phyloP scores from a whole-genome alignment of 1,140 invertebrate species.

The Amphibalanus amphitrite region DNA sequence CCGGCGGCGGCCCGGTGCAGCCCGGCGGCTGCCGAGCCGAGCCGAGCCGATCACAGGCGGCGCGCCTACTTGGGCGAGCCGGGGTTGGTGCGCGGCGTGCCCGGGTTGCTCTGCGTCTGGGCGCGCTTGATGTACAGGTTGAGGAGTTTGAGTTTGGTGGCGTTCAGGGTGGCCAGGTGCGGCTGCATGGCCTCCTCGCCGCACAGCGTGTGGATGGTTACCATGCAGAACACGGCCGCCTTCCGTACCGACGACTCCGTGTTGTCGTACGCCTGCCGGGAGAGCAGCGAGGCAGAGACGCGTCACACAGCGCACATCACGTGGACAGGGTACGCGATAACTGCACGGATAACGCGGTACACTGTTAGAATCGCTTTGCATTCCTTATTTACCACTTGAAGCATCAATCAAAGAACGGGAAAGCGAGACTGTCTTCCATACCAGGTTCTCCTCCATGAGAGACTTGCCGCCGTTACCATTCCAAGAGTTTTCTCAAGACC shows the following conservation, averaged over 20 bases:
- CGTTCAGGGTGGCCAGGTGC: constrained; percentile 54
- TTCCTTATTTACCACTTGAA: too few species aligned
- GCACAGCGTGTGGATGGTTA: constrained; percentile 66
- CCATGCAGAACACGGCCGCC: constrained; percentile 87
- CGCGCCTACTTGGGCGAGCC: constrained; percentile 16
- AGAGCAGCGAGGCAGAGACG: too few species aligned
- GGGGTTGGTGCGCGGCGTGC: constrained; percentile 18
- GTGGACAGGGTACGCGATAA: too few species aligned
- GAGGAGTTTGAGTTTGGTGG: constrained; percentile 62
- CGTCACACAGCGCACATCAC: too few species aligned
- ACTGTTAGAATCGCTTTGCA: too few species aligned
- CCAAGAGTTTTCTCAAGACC: too few species aligned
- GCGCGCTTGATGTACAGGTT: constrained; percentile 52
- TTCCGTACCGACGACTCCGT: constrained; percentile 75
- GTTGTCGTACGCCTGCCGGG: constrained; percentile 75
- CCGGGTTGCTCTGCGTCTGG: constrained; percentile 21
- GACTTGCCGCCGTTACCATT: too few species aligned
- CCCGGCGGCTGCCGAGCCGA: too few species aligned
- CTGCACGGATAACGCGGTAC: too few species aligned
- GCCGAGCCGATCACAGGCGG: constrained; percentile 5
- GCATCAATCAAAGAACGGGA: too few species aligned
- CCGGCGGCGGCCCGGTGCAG: background rate
- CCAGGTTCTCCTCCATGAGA: too few species aligned
- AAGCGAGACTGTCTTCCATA: too few species aligned
- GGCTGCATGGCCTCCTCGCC: constrained; percentile 65